Evolutionary conservation across 2,113 vertebrate genomes (phyloP).

Genomic region (Cricetomys ansorgei): DNA sequence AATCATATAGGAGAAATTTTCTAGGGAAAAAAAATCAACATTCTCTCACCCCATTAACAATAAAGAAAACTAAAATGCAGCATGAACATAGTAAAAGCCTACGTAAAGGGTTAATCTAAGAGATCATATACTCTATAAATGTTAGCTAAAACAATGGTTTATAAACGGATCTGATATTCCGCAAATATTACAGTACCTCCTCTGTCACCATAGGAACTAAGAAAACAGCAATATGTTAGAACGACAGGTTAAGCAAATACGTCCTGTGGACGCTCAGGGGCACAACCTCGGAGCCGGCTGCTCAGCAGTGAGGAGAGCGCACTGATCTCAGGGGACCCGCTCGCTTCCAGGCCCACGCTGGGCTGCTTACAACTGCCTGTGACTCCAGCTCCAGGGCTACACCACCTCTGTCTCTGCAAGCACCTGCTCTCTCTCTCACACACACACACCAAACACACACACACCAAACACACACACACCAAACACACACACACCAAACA

Average conservation of each 20-base stretch:
- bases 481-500: no score
- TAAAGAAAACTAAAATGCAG: slow-evolving; percentile 30
- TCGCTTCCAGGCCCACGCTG: no score
- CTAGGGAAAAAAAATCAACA: background rate
- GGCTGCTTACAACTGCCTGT: no score
- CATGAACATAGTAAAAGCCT: slow-evolving; percentile 38
- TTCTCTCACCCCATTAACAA: background rate
- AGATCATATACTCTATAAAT: slow-evolving; percentile 46
- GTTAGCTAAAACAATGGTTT: slow-evolving; percentile 54
- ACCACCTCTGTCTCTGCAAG: no score
- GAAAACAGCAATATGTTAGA: slow-evolving; percentile 66
- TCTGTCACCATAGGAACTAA: slow-evolving; percentile 60
- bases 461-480: no score
- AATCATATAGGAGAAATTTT: slow-evolving; percentile 20
- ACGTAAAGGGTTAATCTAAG: slow-evolving; percentile 47
- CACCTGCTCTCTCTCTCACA: no score
- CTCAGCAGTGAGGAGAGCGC: background rate
- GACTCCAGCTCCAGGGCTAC: background rate
- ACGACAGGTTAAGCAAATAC: slow-evolving; percentile 61
- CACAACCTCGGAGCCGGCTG: background rate
- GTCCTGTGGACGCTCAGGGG: slow-evolving; percentile 55
- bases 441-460: no score
- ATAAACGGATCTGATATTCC: slow-evolving; percentile 57
- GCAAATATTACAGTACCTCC: slow-evolving; percentile 72
- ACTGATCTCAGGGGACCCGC: background rate